Evolutionary conservation across 2,797 vertebrate species (phyloP).

Genomic region (Neopelma chrysocephalum): DNA sequence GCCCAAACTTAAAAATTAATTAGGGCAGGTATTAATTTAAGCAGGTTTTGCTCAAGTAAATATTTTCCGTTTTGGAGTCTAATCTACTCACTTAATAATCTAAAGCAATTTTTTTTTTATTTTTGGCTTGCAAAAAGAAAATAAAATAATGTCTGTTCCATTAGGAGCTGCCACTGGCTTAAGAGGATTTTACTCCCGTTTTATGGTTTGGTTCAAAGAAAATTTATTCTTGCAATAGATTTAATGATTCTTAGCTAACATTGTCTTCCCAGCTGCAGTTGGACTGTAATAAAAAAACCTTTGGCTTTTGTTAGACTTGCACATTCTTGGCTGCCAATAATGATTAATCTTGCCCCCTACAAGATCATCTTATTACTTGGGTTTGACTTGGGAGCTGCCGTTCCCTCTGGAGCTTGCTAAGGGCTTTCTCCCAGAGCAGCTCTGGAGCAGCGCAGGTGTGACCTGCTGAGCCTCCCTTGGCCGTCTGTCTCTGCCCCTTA

Average conservation of each 20-base stretch:
- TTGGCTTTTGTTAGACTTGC: slow-evolving; percentile 57
- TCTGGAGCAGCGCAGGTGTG: not conserved
- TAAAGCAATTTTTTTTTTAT: slow-evolving; percentile 51
- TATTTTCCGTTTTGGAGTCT: slow-evolving; percentile 68
- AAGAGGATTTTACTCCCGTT: slow-evolving; percentile 69
- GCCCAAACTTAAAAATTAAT: slow-evolving; percentile 66
- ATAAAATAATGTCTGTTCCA: slow-evolving; percentile 44
- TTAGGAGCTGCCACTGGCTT: slow-evolving; percentile 33
- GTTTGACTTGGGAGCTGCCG: not conserved
- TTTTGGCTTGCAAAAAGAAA: not conserved
- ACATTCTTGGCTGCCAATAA: slow-evolving; percentile 23
- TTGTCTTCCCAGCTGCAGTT: slow-evolving; percentile 31
- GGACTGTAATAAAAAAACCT: slow-evolving; percentile 51
- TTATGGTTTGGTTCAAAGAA: slow-evolving; percentile 63
- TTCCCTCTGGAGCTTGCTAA: not conserved
- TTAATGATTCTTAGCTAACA: slow-evolving; percentile 56
- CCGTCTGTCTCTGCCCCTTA: not conserved
- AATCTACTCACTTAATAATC: slow-evolving; percentile 69
- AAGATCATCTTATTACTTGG: slow-evolving; percentile 35
- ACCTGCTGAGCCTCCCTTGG: not conserved
- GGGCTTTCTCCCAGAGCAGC: not conserved
- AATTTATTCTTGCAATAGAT: slow-evolving; percentile 56
- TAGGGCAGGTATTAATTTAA: slow-evolving; percentile 70
- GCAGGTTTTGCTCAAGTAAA: slow-evolving; percentile 70
- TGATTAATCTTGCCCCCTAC: slow-evolving; percentile 45